These are phyloP conservation scores for Esox niger DNA, from an alignment of 2,113 vertebrate species.

Conservation along the genomic window DNA sequence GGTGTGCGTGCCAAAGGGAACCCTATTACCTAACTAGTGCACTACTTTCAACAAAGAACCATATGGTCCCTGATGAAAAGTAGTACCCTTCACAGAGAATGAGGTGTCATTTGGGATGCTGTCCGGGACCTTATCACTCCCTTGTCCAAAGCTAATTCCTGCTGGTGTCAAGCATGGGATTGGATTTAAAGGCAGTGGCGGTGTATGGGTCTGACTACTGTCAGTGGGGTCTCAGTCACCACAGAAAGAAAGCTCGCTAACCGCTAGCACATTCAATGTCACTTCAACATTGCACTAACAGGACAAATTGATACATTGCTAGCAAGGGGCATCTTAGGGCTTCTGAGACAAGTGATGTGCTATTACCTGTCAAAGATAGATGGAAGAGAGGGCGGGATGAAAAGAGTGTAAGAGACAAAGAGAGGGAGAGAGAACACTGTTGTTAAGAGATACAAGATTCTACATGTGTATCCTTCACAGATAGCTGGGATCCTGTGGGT, in stretches of 20 bases:
- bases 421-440: constrained; percentile 30
- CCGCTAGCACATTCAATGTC: no score
- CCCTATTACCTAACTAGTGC: no score
- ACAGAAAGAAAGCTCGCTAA: no score
- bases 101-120: background rate
- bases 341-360: constrained; percentile 51
- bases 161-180: constrained; percentile 67
- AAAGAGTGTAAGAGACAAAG: no score
- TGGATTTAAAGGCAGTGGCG: constrained; percentile 64
- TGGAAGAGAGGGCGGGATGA: constrained; percentile 26
- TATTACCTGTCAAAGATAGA: constrained; percentile 53
- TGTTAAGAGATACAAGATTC: constrained; percentile 51
- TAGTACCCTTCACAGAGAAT: background rate
- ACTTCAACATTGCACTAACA: constrained; percentile 44
- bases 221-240: constrained; percentile 63
- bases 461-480: constrained; percentile 60
- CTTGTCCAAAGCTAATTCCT: constrained; percentile 69
- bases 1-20: background rate
- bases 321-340: constrained; percentile 45
- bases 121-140: constrained; percentile 64
- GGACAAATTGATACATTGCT: background rate
- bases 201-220: constrained; percentile 50
- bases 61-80: no score
- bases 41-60: no score
- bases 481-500: constrained; percentile 55